Evolutionary conservation across 1,140 invertebrate genomes (phyloP).

Genomic region (Meloidogyne chitwoodi): DNA sequence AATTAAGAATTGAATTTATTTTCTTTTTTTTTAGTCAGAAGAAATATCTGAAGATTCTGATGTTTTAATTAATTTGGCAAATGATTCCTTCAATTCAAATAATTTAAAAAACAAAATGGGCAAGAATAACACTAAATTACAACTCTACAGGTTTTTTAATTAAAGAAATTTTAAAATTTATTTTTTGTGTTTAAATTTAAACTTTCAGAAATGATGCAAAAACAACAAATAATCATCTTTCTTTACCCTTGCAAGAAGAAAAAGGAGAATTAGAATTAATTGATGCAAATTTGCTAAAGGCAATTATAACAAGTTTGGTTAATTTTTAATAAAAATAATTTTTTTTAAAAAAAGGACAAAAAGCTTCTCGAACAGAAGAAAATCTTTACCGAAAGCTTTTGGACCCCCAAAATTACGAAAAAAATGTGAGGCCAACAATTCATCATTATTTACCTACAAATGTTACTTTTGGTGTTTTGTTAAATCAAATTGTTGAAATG

Average conservation of each 20-base stretch:
- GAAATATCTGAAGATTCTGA: neutral
- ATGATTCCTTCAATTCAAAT: neutral
- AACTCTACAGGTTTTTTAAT: too few relatives aligned
- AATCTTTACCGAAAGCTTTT: conserved; percentile 49
- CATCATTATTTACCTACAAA: conserved; percentile 55
- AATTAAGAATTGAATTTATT: neutral
- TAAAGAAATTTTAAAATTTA: too few relatives aligned
- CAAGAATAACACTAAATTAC: too few relatives aligned
- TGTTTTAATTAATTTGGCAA: neutral
- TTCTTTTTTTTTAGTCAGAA: neutral
- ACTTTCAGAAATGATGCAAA: too few relatives aligned
- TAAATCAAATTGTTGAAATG: conserved; percentile 60
- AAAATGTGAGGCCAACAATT: conserved; percentile 46
- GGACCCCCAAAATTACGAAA: conserved; percentile 48
- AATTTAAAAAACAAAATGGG: neutral
- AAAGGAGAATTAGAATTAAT: neutral
- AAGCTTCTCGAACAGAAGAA: conserved; percentile 51
- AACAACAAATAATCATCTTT: too few relatives aligned
- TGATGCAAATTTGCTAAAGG: conserved; percentile 3
- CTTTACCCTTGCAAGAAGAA: neutral
- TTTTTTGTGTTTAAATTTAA: too few relatives aligned
- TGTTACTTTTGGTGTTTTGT: conserved; percentile 56
- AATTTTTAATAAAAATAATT: neutral
- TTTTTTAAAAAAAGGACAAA: conserved; percentile 33
- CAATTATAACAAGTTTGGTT: neutral